Conservation (phyloP, 2,797 vertebrate genomes). For the Pagetopsis macropterus region DNA sequence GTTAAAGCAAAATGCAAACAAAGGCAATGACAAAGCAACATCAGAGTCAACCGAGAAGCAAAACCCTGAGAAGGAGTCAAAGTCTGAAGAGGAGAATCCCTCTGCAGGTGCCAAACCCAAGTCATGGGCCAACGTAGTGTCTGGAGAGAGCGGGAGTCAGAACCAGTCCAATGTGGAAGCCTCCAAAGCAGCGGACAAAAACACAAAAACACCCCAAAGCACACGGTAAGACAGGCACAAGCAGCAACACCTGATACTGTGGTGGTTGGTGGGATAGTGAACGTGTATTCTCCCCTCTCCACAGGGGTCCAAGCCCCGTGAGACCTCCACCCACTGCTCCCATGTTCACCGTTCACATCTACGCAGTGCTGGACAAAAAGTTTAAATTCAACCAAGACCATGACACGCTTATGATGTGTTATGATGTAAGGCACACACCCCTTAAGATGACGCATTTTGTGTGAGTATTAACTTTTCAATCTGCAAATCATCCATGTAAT, state of each 20-base stretch:
- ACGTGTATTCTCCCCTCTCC: neutral
- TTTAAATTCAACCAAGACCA: conserved; percentile 52
- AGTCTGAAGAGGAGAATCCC: conserved; percentile 1
- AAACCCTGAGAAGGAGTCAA: neutral
- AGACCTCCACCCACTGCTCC: conserved; percentile 33
- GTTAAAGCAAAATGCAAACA: neutral
- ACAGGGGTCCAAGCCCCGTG: conserved; percentile 59
- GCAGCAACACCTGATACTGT: rapidly evolving
- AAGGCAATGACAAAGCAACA: neutral
- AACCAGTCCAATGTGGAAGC: neutral
- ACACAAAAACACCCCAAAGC: conserved; percentile 1
- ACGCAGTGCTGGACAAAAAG: conserved; percentile 75
- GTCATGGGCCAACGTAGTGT: conserved; percentile 36
- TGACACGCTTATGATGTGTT: conserved; percentile 26
- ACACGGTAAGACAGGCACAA: conserved; percentile 6
- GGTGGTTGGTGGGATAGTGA: rapidly evolving
- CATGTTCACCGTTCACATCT: conserved; percentile 73
- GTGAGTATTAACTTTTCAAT: conserved; percentile 52
- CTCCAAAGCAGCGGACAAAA: neutral
- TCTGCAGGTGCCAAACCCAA: neutral
- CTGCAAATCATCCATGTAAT: no score
- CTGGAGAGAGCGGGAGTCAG: neutral
- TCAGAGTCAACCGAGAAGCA: conserved; percentile 16
- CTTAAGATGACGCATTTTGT: conserved; percentile 49
- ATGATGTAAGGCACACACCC: rapidly evolving